Evolutionary conservation across 2,113 vertebrate species (phyloP), one percentile per base, ranked within the genome.

Genomic region (Motacilla alba): DNA sequence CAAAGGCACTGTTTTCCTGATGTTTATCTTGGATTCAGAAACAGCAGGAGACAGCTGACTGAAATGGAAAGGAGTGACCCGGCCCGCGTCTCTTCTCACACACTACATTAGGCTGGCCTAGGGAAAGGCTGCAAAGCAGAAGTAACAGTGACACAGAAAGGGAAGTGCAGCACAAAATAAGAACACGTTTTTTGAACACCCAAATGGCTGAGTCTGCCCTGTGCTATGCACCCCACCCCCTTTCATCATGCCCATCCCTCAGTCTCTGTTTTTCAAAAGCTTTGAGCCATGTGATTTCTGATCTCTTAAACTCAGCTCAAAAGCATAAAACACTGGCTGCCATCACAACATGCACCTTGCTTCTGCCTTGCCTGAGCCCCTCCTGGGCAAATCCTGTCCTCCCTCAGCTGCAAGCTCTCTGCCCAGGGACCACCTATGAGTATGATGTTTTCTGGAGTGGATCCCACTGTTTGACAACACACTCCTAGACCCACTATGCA

Each of bases 11-110:
- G 9, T 53, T 60, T 43, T 39, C 13, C 4, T 30, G 41, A 7
- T 58, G 20, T 37, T 82, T 88, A 56, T 18, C 66, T 50, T 56
- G 8, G 17, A 62, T 69, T 74, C 31, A 50, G 35, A 60, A 80
- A 46, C 24, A 39, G 27, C n/a, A 13, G n/a, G 22, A 52, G 17
- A 31, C 13, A 53, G 31, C 22, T 19, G 41, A 35, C 20, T 31
- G 11, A 9, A 39, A 43, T 2, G 24, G 31, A 43, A 49, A 49
- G 28, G 21, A 62, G 20, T 4, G 7, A 28, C 13, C 11, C 53
- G 9, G 4, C 6, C 8, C 24, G 27, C 11, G 24, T 14, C 31
- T 31, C 3, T 39, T 13, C 39, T 41, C 3, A 0, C 27, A 20
- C 18, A 19, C 12, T 37, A 2, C 7, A 8, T 2, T 4, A 9